Percentiles rank a stretch among this genome's conserved stretches.
These are phyloP conservation scores for Plestiodon gilberti DNA, from an alignment of 2,113 vertebrate species.

Conservation along the genomic window DNA sequence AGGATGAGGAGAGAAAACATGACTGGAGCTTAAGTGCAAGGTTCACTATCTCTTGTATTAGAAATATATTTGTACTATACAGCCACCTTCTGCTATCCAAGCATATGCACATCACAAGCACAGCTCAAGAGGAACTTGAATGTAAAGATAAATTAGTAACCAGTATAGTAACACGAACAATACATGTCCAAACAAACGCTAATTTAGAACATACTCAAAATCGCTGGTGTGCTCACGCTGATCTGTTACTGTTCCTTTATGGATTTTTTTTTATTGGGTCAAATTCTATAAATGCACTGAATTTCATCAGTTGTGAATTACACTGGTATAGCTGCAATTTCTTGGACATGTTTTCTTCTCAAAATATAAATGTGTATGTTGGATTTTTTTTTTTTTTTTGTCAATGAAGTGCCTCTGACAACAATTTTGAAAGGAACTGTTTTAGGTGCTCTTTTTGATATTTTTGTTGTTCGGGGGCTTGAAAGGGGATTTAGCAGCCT, in stretches of 20 bases:
- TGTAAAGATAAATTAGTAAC: not conserved
- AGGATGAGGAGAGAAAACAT: not conserved
- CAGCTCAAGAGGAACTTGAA: not conserved
- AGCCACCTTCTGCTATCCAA: not conserved
- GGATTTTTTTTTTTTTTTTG: not conserved
- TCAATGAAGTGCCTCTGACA: not conserved
- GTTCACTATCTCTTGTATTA: not conserved
- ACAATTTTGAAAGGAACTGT: conserved; percentile 3
- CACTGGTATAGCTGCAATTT: not conserved
- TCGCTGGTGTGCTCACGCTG: no score
- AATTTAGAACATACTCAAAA: not conserved
- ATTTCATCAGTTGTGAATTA: not conserved
- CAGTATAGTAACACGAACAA: not conserved
- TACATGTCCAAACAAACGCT: not conserved
- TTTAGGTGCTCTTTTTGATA: not conserved
- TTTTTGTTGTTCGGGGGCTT: not conserved
- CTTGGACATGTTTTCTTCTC: not conserved
- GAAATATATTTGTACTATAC: not conserved
- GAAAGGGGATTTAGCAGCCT: not conserved
- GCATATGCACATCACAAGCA: not conserved
- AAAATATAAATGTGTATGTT: no score
- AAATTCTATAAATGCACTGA: not conserved
- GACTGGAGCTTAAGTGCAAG: not conserved
- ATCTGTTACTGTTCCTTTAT: not conserved
- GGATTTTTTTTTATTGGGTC: not conserved